Evolutionary conservation across 2,797 vertebrate genomes (phyloP), one percentile per base, ranked within the genome.

Genomic region (Helarctos malayanus): DNA sequence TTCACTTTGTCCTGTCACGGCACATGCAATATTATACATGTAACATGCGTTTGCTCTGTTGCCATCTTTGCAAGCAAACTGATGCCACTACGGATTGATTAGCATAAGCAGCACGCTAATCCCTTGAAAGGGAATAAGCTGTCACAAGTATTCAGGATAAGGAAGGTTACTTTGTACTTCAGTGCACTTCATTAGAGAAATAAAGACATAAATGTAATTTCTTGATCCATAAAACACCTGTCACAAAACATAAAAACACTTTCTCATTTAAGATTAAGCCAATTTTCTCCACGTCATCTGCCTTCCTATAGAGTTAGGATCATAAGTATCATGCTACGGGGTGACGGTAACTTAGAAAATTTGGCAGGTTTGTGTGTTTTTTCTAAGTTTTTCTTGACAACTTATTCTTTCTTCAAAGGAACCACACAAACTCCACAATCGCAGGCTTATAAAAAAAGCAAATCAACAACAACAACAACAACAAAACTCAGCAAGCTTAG

Each of bases 201-300:
- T 76, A 86, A 82, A 93, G 95, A 94, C 90, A 96, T 93, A 98
- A 98, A 94, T 45, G 85, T 69, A 93, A 95, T 95, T 97, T 98
- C 93, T 95, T 97, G 97, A 97, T 98, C 89, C 80, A 49, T 95
- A 56, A 93, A 93, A 49, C 5, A 76, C 47, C 91, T 97, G 78
- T 94, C 96, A 97, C 45, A 80, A 83, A 91, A 71, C 21, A 49
- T 15, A 12, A 56, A 86, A 86, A 9, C 5, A 54, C 73, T 79
- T 96, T 65, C 78, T 96, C 88, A 80, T 91, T 98, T 89, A 86
- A 92, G 97, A 97, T 68, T 35, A 97, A 98, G 95, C 49, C 95
- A 86, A 87, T 97, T 81, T 95, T 76, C 89, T 92, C 90, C 83
- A 92, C 18, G 1, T 89, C 68, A 89, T 5, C 76, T 90, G 65